Evolutionary conservation across 1,140 invertebrate species (phyloP), one percentile per base, ranked within the genome.

Genomic region (Venustaconcha ellipsiformis): DNA sequence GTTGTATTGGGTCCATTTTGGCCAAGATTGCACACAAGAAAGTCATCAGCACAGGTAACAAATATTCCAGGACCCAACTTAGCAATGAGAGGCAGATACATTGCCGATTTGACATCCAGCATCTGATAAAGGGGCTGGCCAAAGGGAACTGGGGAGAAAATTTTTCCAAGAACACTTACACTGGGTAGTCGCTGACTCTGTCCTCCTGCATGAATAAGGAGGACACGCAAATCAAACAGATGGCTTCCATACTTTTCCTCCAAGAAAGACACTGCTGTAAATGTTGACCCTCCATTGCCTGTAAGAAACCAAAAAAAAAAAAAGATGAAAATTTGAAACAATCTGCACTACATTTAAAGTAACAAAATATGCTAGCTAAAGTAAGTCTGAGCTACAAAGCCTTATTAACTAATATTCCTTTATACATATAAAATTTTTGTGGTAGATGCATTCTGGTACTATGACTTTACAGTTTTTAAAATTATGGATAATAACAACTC

Each of bases 171-270:
- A 20, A 90, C 82, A 67, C 86, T 88, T 23, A 89, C 80, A 78
- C 87, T 90, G 23, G 91, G 91, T 74, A 92, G 84, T 67, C 91
- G 78, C 80, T 91, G 89, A 79, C 91, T 91, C 75, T 87, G 87
- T 11, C 91, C 91, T 60, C 91, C 91, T 57, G 91, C 89, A 81
- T 90, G 90, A 30, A 91, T 89, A n/a, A 92, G 72, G 8, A 92
- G 76, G 2, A 91, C 84, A 72, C 84, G 84, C 71, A 82, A 82
- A 0, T 80, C 55, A 75, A 75, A 87, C 63, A 91, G 67, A 26
- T 82, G 70, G 0, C 86, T 79, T 14, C 83, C 85, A 78, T 87
- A 89, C 18, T 85, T 70, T 11, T 82, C 56, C 17, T 86, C 62
- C 26, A 92, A 74, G 23, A 82, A 74, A 55, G 81, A 71, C 20